Evolutionary conservation across 2,113 vertebrate genomes (phyloP).

Genomic region (Paraplagusia blochii): DNA sequence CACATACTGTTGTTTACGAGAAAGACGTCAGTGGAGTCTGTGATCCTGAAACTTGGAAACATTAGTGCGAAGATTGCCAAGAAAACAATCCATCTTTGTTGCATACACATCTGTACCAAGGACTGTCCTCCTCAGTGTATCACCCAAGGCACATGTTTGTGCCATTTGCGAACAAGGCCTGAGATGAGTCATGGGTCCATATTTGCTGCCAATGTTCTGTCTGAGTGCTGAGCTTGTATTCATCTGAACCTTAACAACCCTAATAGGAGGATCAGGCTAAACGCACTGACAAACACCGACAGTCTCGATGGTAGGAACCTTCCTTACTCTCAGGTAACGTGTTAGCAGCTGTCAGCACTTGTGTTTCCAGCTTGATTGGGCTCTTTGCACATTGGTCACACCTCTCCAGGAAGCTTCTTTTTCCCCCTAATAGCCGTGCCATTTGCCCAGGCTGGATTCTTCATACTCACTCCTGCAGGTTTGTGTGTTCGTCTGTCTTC

Average conservation of each 20-base stretch:
- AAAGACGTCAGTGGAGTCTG: no score
- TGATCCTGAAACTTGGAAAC: no score
- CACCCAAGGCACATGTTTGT: not conserved
- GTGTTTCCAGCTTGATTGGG: conserved; percentile 62
- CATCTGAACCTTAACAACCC: conserved; percentile 34
- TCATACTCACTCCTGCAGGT: conserved; percentile 30
- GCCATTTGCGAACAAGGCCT: not conserved
- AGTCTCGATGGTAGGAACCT: conserved; percentile 5
- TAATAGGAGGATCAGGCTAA: conserved; percentile 12
- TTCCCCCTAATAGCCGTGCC: conserved; percentile 57
- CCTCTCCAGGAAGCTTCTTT: conserved; percentile 59
- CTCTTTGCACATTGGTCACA: conserved; percentile 65
- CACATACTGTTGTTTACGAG: no score
- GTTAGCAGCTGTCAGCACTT: conserved; percentile 67
- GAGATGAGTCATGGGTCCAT: conserved; percentile 16
- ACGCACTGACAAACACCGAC: conserved; percentile 2
- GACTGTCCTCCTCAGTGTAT: not conserved
- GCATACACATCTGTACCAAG: not conserved
- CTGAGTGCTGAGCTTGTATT: conserved; percentile 19
- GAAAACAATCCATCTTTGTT: no score
- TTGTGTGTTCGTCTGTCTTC: conserved; percentile 9
- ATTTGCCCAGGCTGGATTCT: conserved; percentile 56
- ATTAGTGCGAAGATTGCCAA: no score
- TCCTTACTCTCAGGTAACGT: conserved; percentile 57
- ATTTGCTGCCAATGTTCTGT: conserved; percentile 2